Base-by-base conservation (phyloP, 2,797 vertebrate species). In the Rhinogobio ventralis region DNA sequence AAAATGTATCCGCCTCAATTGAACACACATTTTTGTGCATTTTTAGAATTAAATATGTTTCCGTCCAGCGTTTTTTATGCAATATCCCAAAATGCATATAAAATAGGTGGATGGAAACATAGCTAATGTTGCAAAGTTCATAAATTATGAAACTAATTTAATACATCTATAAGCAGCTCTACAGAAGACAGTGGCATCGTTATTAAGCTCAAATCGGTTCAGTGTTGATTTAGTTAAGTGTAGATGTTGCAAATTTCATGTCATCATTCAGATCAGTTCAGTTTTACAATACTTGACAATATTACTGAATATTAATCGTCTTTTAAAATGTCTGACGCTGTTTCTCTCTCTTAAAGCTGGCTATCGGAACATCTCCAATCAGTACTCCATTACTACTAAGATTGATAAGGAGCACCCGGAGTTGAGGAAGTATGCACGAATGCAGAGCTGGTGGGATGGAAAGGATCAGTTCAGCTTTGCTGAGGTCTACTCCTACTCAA, bases 361-460 rank as follows among this genome's bases (percentile, higher is more conserved):
- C 14, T 78, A 96, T 90, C 95, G 97, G 60, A 99, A 99, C 93
- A 99, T 99, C 94, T 96, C 95, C 15, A 95, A 99, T 89, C 95
- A 98, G 91, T 95, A 99, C 72, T 96, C 96, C 67, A 96, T 99
- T 92, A 98, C 96, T n/a, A 98, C 96, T 20, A 97, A 96, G 90
- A 96, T 99, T 72, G 97, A 98, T 92, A 95, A 90, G 89, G 97
- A 97, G 79, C 98, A 99, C 88, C 96, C 96, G 30, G 87, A 91
- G 66, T 11, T 98, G 94, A 97, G 94, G 88, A 94, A 91, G 81
- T 96, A 99, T 57, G 98, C 98, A 42, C 94, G 71, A 82, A 93
- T 90, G 82, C 93, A 94, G 86, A 95, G 95, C 85, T 99, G 98
- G 98, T 99, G 98, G 98, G 94, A 99, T 42, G 97, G 96, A 39